A percentile compares a stretch with the other conserved stretches of the same genome.
phyloP scores from a whole-genome alignment of 2,113 vertebrate genomes.

The Myxocyprinus asiaticus region DNA sequence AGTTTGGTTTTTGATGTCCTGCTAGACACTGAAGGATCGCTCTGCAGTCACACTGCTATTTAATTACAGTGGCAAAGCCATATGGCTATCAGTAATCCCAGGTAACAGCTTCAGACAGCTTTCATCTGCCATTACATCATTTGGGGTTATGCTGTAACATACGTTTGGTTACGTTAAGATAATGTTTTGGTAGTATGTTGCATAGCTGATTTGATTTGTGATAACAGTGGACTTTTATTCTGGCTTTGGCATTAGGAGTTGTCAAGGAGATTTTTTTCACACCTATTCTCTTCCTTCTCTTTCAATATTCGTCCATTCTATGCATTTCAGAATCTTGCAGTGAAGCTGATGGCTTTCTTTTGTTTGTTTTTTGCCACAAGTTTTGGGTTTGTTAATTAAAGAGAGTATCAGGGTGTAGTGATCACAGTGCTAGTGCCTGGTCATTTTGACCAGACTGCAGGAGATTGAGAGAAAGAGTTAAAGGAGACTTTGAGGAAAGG shows the following conservation, averaged over 20 bases:
- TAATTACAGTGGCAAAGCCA: slow-evolving; percentile 49
- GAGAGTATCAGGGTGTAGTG: slow-evolving; percentile 42
- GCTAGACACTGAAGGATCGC: slow-evolving; percentile 39
- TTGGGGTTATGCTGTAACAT: slow-evolving; percentile 14
- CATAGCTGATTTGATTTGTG: slow-evolving; percentile 19
- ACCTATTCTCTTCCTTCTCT: not conserved
- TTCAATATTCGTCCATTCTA: not conserved
- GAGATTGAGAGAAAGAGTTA: slow-evolving; percentile 1
- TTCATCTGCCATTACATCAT: slow-evolving; percentile 30
- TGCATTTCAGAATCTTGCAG: slow-evolving; percentile 32
- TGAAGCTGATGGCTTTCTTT: slow-evolving; percentile 39
- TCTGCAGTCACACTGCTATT: slow-evolving; percentile 43
- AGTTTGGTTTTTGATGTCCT: slow-evolving; percentile 35
- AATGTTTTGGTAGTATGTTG: not conserved
- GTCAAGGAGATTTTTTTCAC: not conserved
- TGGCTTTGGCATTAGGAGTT: slow-evolving; percentile 21
- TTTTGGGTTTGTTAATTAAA: slow-evolving; percentile 49
- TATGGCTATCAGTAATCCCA: slow-evolving; percentile 33
- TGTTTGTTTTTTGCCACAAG: slow-evolving; percentile 44
- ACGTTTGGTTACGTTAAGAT: slow-evolving; percentile 3
- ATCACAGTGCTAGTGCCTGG: slow-evolving; percentile 42
- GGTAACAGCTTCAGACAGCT: slow-evolving; percentile 22
- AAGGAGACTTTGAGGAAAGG: not conserved
- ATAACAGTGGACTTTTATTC: slow-evolving; percentile 21
- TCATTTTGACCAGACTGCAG: slow-evolving; percentile 30